Conservation (phyloP, 2,888 invertebrate genomes). For the Ichneumoninae sp. region DNA sequence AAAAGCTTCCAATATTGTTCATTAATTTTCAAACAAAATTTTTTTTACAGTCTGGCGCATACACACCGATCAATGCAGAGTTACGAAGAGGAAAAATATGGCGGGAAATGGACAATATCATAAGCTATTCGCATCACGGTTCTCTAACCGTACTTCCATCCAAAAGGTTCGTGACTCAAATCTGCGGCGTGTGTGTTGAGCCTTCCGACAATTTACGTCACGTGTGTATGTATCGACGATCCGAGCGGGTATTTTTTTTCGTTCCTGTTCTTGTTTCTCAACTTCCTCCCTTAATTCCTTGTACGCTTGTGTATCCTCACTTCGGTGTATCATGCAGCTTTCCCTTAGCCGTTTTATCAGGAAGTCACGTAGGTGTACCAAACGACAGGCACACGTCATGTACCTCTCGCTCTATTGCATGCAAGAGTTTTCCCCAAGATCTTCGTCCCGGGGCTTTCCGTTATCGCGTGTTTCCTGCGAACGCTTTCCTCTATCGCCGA, state of each 20-base stretch:
- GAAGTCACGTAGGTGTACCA: slow-evolving; percentile 16
- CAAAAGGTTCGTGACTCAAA: slow-evolving; percentile 68
- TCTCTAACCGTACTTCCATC: slow-evolving; percentile 33
- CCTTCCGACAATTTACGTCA: slow-evolving; percentile 22
- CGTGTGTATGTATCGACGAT: not conserved
- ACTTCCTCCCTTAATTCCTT: slow-evolving; percentile 13
- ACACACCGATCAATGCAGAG: slow-evolving; percentile 26
- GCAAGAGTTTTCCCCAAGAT: slow-evolving; percentile 8
- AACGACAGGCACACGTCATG: not conserved
- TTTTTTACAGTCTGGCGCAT: too few species aligned
- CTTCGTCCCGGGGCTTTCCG: slow-evolving; percentile 8
- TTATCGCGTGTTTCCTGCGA: slow-evolving; percentile 31
- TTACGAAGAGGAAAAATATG: slow-evolving; percentile 26
- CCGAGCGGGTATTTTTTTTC: not conserved
- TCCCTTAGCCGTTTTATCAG: not conserved
- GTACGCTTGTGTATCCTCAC: not conserved
- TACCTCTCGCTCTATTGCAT: slow-evolving; percentile 9
- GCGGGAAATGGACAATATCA: slow-evolving; percentile 73
- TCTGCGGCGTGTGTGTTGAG: slow-evolving; percentile 35
- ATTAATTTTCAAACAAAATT: too few species aligned
- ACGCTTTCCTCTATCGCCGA: slow-evolving; percentile 31
- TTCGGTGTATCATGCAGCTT: slow-evolving; percentile 6
- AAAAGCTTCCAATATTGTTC: too few species aligned
- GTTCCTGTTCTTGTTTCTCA: slow-evolving; percentile 13
- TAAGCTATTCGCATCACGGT: slow-evolving; percentile 79